Conservation (phyloP, 2,113 vertebrate genomes). For the Conger conger region DNA sequence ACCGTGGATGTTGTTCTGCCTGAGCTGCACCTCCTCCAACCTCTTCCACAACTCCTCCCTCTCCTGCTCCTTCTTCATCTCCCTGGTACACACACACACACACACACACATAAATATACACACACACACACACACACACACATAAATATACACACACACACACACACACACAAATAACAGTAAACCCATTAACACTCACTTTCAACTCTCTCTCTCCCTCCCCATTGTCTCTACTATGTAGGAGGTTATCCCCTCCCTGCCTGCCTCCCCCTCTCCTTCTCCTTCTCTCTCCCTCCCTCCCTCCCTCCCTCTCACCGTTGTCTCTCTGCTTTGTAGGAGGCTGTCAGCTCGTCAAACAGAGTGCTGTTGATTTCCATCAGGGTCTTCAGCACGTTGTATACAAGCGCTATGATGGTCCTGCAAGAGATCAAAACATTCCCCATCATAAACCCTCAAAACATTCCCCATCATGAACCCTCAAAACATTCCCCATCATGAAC, state of each 20-base stretch:
- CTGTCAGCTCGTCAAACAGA: constrained; percentile 92
- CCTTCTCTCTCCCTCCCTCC: no score
- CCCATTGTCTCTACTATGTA: no score
- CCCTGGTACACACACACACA: constrained; percentile 65
- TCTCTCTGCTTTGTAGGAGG: constrained; percentile 92
- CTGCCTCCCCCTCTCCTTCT: no score
- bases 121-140: no score
- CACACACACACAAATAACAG: neutral
- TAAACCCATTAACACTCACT: neutral
- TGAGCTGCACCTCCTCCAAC: constrained; percentile 83
- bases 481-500: no score
- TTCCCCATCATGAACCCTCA: no score
- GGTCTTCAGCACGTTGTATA: constrained; percentile 96
- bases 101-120: no score
- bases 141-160: neutral
- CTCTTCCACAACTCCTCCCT: constrained; percentile 93
- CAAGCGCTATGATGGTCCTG: constrained; percentile 93
- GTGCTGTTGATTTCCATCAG: constrained; percentile 98
- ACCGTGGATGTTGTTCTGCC: constrained; percentile 79
- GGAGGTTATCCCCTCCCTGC: no score
- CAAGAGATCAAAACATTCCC: constrained; percentile 18
- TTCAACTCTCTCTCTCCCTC: no score
- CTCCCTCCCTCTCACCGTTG: constrained; percentile 73
- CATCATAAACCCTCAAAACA: constrained; percentile 14
- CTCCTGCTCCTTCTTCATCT: constrained; percentile 97